These are phyloP conservation scores for Trichechus manatus DNA, from an alignment of 2,113 vertebrate genomes.

Conservation along the genomic window DNA sequence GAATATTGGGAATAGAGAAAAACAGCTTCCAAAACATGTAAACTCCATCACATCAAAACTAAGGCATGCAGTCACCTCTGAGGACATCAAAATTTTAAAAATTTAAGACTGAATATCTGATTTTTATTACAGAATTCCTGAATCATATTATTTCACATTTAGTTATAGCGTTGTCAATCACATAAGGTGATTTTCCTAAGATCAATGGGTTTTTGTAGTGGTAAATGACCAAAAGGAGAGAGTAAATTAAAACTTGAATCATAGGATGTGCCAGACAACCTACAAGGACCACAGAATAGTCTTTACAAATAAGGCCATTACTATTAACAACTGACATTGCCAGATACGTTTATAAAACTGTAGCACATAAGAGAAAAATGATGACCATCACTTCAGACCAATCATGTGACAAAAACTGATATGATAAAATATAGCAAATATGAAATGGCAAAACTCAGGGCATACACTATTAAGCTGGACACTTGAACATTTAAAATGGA, in stretches of 20 bases:
- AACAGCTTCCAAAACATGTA: constrained; percentile 14
- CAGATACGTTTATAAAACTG: constrained; percentile 20
- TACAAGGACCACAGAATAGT: background rate
- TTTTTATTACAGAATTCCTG: background rate
- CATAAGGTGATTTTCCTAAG: background rate
- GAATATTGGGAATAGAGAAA: background rate
- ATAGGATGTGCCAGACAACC: background rate
- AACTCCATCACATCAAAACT: constrained; percentile 50
- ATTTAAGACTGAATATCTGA: background rate
- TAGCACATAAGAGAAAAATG: background rate
- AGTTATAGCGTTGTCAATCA: background rate
- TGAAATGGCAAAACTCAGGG: background rate
- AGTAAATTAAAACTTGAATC: background rate
- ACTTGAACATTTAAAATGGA: background rate
- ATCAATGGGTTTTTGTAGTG: constrained; percentile 5
- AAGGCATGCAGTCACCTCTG: background rate
- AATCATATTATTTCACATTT: background rate
- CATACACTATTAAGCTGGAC: background rate
- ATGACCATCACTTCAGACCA: constrained; percentile 3
- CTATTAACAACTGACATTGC: background rate
- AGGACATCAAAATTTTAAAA: background rate
- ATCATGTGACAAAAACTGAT: background rate
- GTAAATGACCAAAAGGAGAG: constrained; percentile 8
- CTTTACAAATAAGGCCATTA: background rate
- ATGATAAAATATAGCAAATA: background rate